Conservation (phyloP, 2,888 invertebrate genomes). For the Polietes domitor region DNA sequence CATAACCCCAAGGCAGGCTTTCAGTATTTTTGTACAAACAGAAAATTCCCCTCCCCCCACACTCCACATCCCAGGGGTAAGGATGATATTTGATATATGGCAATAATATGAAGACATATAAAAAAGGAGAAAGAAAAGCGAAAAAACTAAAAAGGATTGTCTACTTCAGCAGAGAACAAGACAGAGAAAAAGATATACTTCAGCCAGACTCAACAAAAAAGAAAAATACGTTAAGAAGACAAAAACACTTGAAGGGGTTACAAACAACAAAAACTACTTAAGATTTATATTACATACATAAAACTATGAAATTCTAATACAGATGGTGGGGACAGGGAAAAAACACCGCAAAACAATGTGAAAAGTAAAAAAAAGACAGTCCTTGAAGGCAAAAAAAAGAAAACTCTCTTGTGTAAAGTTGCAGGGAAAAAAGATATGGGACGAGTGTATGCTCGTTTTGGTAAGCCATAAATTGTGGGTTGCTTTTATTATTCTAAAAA, state of each 20-base stretch:
- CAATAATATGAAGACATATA: constrained; percentile 30
- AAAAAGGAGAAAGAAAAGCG: not conserved
- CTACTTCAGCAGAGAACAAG: not conserved
- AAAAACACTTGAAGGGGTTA: constrained; percentile 63
- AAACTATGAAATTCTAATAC: constrained; percentile 65
- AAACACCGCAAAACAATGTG: not conserved
- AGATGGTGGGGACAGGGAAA: not conserved
- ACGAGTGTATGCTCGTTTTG: no score
- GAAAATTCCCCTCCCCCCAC: not conserved
- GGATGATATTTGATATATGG: constrained; percentile 38
- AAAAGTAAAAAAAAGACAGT: not conserved
- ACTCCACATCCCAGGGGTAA: not conserved
- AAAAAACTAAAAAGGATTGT: constrained; percentile 24
- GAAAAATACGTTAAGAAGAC: constrained; percentile 7
- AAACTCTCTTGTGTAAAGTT: not conserved
- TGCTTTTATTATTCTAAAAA: no score
- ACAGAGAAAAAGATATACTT: not conserved
- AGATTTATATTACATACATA: constrained; percentile 65
- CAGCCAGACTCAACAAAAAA: not conserved
- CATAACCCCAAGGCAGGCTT: constrained; percentile 56
- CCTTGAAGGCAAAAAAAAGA: not conserved
- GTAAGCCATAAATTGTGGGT: no score
- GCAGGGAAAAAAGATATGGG: not conserved
- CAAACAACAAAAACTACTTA: constrained; percentile 58
- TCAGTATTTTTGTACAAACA: not conserved